Evolutionary conservation across 1,140 invertebrate species (phyloP).

Genomic region (Zaprionus camerounensis): DNA sequence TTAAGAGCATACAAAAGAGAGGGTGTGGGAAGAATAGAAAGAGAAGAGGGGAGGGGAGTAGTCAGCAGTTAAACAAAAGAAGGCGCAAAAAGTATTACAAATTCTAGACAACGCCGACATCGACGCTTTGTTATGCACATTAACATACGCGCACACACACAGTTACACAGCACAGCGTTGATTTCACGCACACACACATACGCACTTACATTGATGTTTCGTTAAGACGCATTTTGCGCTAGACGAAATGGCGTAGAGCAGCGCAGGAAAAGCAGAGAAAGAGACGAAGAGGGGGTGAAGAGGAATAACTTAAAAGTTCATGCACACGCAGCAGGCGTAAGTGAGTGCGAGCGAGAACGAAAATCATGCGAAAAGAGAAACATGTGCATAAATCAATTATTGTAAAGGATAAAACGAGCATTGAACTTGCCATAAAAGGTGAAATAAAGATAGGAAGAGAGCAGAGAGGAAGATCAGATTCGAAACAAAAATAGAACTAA

Average conservation of each 20-base stretch:
- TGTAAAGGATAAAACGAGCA: slow-evolving; percentile 74
- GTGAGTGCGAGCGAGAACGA: slow-evolving; percentile 5
- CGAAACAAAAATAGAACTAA: not conserved
- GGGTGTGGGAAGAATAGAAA: too few relatives aligned
- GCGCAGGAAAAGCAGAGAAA: slow-evolving; percentile 5
- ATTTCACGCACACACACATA: not conserved
- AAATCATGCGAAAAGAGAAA: slow-evolving; percentile 24
- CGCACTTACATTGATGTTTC: slow-evolving; percentile 15
- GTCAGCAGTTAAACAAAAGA: slow-evolving; percentile 26
- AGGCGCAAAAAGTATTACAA: slow-evolving; percentile 67
- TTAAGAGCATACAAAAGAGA: slow-evolving; percentile 2
- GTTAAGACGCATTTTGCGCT: slow-evolving; percentile 78
- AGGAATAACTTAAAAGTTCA: slow-evolving; percentile 77
- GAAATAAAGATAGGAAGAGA: not conserved
- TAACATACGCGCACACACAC: slow-evolving; percentile 32
- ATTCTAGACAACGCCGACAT: slow-evolving; percentile 63
- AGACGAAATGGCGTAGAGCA: slow-evolving; percentile 63
- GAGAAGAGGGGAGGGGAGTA: not conserved
- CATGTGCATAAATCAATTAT: slow-evolving; percentile 67
- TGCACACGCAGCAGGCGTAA: slow-evolving; percentile 42
- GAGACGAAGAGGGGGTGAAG: slow-evolving; percentile 5
- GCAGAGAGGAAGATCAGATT: not conserved
- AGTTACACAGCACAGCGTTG: not conserved
- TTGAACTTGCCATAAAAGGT: slow-evolving; percentile 48
- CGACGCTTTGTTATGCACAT: slow-evolving; percentile 62